Percentiles rank a stretch among this genome's conserved stretches.
Evolutionary conservation across 1,140 invertebrate species (phyloP).

Genomic region (Trypoxylus dichotomus): DNA sequence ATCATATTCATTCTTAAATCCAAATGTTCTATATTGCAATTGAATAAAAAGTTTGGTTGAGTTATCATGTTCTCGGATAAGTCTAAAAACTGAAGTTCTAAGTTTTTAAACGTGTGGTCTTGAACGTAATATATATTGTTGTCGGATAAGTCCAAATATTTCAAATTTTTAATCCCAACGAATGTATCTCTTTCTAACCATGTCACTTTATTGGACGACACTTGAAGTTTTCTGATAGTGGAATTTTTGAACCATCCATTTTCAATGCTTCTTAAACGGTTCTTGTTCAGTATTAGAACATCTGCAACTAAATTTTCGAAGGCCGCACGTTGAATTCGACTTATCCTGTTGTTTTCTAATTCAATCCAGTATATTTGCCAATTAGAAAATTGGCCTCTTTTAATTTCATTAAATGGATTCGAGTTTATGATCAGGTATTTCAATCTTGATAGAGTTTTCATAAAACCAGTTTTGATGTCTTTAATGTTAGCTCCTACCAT

Average conservation of each 20-base stretch:
- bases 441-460: not conserved
- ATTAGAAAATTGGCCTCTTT: not conserved
- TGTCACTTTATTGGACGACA: not conserved
- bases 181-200: not conserved
- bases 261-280: not conserved
- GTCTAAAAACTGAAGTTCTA: not conserved
- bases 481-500: not conserved
- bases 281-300: not conserved
- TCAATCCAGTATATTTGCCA: not conserved
- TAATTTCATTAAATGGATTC: not conserved
- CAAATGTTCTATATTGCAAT: not conserved
- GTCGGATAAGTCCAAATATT: not conserved
- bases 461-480: not conserved
- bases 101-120: not conserved
- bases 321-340: not conserved
- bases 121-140: not conserved
- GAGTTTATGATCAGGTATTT: not conserved
- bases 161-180: not conserved
- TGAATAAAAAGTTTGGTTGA: not conserved
- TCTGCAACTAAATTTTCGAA: not conserved
- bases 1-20: not conserved
- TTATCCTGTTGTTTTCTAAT: not conserved
- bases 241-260: conserved; percentile 6
- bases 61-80: conserved; percentile 5
- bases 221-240: not conserved